Conservation (phyloP, 2,888 invertebrate species). For the Diadromus collaris region DNA sequence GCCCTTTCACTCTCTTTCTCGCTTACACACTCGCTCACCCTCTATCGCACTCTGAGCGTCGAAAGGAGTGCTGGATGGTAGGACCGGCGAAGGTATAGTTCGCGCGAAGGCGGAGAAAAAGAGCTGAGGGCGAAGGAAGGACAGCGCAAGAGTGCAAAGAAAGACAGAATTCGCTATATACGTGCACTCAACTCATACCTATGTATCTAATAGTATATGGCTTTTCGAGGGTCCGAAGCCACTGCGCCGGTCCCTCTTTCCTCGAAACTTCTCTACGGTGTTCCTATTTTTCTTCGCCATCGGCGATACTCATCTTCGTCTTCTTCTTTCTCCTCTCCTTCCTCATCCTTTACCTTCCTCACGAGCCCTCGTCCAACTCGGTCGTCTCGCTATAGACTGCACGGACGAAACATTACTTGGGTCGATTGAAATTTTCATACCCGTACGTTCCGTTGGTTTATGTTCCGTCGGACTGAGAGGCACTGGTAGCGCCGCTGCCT, state of each 20-base stretch:
- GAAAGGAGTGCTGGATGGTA: slow-evolving; percentile 53
- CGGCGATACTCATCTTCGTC: slow-evolving; percentile 34
- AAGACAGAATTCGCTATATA: slow-evolving; percentile 1
- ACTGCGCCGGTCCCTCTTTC: slow-evolving; percentile 59
- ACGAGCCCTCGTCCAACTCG: slow-evolving; percentile 40
- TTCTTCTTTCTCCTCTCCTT: slow-evolving; percentile 31
- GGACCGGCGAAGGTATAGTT: slow-evolving; percentile 36
- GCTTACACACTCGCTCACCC: slow-evolving; percentile 45
- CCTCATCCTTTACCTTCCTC: slow-evolving; percentile 51
- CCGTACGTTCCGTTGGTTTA: slow-evolving; percentile 73
- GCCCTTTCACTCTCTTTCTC: slow-evolving; percentile 50
- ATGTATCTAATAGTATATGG: slow-evolving; percentile 23
- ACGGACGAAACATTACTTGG: slow-evolving; percentile 55
- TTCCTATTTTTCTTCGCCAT: slow-evolving; percentile 58
- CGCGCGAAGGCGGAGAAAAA: slow-evolving; percentile 42
- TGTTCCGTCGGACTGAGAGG: slow-evolving; percentile 68
- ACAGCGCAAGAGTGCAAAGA: slow-evolving; percentile 30
- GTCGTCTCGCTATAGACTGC: slow-evolving; percentile 40
- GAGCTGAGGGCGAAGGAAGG: slow-evolving; percentile 41
- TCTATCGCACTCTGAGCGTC: slow-evolving; percentile 49
- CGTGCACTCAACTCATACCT: slow-evolving; percentile 14
- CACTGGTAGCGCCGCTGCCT: slow-evolving; percentile 25
- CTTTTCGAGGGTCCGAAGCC: slow-evolving; percentile 56
- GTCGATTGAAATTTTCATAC: slow-evolving; percentile 77
- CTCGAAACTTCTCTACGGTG: slow-evolving; percentile 47